These are phyloP conservation scores for Helogale parvula DNA, from an alignment of 2,113 vertebrate genomes.

Conservation along the genomic window DNA sequence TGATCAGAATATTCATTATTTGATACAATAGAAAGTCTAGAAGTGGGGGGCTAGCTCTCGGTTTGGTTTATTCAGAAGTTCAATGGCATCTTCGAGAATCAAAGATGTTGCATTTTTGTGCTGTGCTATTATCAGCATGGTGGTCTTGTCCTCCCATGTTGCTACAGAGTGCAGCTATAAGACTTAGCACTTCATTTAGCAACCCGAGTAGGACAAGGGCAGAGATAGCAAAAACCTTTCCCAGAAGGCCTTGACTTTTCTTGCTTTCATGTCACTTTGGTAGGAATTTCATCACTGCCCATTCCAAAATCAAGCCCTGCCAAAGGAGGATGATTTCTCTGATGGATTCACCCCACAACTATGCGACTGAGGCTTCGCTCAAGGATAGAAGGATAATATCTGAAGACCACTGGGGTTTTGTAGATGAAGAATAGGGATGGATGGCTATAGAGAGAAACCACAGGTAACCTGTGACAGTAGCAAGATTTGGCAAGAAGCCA, in stretches of 20 bases:
- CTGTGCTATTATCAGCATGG: neutral
- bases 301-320: neutral
- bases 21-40: neutral
- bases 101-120: neutral
- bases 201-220: neutral
- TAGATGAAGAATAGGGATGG: neutral
- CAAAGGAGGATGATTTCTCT: neutral
- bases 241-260: neutral
- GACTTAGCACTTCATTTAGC: neutral
- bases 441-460: neutral
- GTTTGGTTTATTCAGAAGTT: neutral
- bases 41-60: neutral
- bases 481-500: neutral
- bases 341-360: neutral
- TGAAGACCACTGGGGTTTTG: neutral
- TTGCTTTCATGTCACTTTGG: neutral
- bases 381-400: neutral
- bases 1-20: neutral
- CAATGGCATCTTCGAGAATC: neutral
- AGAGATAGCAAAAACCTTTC: neutral
- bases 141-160: fast-evolving
- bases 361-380: neutral
- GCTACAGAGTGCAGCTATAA: neutral
- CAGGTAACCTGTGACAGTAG: neutral
- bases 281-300: neutral